Base-by-base conservation (phyloP, 2,888 invertebrate genomes). In the Teinopalpus imperialis region DNA sequence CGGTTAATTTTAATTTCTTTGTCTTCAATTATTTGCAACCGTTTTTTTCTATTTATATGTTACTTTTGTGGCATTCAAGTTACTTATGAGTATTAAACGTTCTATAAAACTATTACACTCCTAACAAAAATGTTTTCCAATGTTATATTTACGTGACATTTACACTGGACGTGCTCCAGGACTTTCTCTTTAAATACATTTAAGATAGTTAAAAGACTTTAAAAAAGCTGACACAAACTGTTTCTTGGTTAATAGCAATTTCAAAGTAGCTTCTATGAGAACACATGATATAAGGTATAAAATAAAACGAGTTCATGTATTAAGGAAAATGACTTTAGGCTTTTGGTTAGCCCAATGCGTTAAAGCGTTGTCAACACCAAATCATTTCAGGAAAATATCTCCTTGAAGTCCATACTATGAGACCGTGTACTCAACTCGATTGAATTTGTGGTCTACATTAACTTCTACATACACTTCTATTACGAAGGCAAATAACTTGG, bases 351-450 rank as follows among this genome's bases (percentile, higher is more conserved):
- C 61, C 55, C 65, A 60, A 69, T 68, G 63, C 63, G 32, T 61
- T 56, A 58, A 58, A 55, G 61, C 65, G 62, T 48, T 74, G 77
- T 79, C 81, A 77, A 81, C 79, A 79, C 67, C 70, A 58, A 74
- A 77, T 76, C 81, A 75, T 81, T 82, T 83, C 78, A 80, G 67
- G 71, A 69, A 78, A 82, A 85, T 81, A 82, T 79, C 74, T 74
- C 66, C 59, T 59, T 52, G 61, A 69, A 70, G 71, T 69, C 69
- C 62, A 59, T 63, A 48, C 49, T 54, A 51, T 50, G 67, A 67
- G 66, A 65, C 69, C 69, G 68, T 68, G 80, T 83, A 85, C 85
- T 85, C 76, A 77, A 74, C 70, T 63, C 75, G 79, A 87, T 87
- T 87, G 82, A 75, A 75, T 82, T 69, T 67, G 64, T 77, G 78